Conservation (phyloP, 2,888 invertebrate species). For the Allolobophora icterica region DNA sequence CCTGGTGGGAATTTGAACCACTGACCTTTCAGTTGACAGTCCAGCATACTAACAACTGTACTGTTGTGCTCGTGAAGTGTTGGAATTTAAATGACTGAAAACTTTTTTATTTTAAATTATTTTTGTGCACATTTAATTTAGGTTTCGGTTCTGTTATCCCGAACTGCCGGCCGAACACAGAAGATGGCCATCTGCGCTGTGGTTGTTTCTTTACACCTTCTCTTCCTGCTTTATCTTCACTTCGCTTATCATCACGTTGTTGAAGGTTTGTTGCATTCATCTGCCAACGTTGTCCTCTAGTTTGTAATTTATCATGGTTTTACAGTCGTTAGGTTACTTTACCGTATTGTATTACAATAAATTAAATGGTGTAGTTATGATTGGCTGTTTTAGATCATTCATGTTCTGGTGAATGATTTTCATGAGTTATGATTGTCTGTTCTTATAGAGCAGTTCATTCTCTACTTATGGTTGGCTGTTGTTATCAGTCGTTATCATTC, state of each 20-base stretch:
- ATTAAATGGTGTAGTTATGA: too few species aligned
- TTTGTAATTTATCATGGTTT: neutral
- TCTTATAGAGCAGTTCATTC: too few species aligned
- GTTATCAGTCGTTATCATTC: too few species aligned
- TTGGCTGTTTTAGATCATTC: too few species aligned
- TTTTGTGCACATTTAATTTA: slow-evolving; percentile 45
- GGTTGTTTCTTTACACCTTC: slow-evolving; percentile 63
- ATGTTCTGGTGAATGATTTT: too few species aligned
- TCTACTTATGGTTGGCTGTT: too few species aligned
- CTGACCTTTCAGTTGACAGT: neutral
- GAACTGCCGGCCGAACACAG: slow-evolving; percentile 63
- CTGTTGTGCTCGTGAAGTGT: neutral
- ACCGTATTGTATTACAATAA: too few species aligned
- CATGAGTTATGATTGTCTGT: too few species aligned
- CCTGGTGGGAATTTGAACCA: too few species aligned
- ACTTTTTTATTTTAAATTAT: neutral
- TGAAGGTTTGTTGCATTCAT: slow-evolving; percentile 55
- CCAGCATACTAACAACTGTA: neutral
- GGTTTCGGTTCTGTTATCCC: slow-evolving; percentile 61
- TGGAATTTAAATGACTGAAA: neutral
- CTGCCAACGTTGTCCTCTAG: neutral
- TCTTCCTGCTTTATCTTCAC: slow-evolving; percentile 67
- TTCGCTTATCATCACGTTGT: slow-evolving; percentile 69
- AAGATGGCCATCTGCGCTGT: slow-evolving; percentile 59
- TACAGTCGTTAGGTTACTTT: too few species aligned